Conservation (phyloP, 2,797 vertebrate genomes). For the Betta splendens region DNA sequence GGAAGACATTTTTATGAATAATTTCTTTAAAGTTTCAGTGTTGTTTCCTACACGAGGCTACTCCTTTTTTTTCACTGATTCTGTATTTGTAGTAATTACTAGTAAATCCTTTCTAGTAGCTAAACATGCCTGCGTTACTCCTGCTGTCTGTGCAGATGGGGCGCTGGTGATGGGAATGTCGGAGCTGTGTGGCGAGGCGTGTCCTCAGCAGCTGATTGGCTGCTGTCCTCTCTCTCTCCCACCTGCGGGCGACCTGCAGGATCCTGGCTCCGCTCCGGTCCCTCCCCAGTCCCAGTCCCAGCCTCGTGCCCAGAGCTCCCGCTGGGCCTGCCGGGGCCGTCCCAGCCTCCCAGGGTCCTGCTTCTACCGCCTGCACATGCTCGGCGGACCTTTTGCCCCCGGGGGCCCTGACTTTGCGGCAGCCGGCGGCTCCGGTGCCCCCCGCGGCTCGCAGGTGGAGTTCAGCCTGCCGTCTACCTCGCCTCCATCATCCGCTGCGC, state of each 20-base stretch:
- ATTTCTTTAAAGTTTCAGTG: too few species aligned
- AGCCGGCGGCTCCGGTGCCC: slow-evolving; percentile 32
- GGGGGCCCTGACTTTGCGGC: slow-evolving; percentile 52
- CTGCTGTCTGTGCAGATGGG: slow-evolving; percentile 63
- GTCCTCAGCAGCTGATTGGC: slow-evolving; percentile 65
- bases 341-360: slow-evolving; percentile 55
- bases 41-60: too few species aligned
- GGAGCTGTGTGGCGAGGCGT: slow-evolving; percentile 52
- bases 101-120: too few species aligned
- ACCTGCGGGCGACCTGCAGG: slow-evolving; percentile 54
- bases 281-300: slow-evolving; percentile 50
- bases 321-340: slow-evolving; percentile 39
- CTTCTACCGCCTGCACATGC: slow-evolving; percentile 75
- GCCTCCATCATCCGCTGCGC: slow-evolving; percentile 64
- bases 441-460: slow-evolving; percentile 80
- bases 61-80: not conserved
- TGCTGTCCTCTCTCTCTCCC: slow-evolving; percentile 61
- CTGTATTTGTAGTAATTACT: not conserved
- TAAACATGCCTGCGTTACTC: too few species aligned
- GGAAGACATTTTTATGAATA: too few species aligned
- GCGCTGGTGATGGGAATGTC: slow-evolving; percentile 65
- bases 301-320: slow-evolving; percentile 47
- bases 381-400: slow-evolving; percentile 63
- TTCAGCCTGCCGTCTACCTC: slow-evolving; percentile 76
- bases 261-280: slow-evolving; percentile 44